Conservation (phyloP, 2,113 vertebrate species). For the Channa maculata region DNA sequence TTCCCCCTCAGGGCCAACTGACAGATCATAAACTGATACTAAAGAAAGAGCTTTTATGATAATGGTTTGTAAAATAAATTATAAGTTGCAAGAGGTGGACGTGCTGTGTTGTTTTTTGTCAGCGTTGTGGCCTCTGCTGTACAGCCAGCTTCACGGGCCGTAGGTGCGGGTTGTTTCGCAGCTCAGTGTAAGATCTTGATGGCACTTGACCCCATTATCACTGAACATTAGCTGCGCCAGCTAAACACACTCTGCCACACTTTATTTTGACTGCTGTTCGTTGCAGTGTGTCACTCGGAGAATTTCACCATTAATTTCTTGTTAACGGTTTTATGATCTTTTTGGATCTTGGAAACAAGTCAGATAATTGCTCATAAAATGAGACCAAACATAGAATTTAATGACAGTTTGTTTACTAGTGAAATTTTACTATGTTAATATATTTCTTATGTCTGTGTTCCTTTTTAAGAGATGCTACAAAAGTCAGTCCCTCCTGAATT, state of each 20-base stretch:
- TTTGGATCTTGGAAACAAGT: background rate
- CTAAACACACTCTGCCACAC: constrained; percentile 5
- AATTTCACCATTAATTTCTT: constrained; percentile 21
- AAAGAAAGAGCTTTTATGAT: constrained; percentile 55
- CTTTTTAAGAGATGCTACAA: too few species aligned
- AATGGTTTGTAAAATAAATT: constrained; percentile 78
- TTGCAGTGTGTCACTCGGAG: constrained; percentile 16
- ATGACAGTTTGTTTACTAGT: too few species aligned
- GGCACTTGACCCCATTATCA: constrained; percentile 61
- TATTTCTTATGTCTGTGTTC: too few species aligned
- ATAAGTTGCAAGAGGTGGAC: constrained; percentile 62
- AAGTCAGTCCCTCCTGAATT: too few species aligned
- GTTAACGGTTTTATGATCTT: constrained; percentile 10
- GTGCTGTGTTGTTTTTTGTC: constrained; percentile 69
- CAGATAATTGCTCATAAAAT: too few species aligned
- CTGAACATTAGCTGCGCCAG: constrained; percentile 25
- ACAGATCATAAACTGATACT: constrained; percentile 75
- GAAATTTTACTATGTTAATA: too few species aligned
- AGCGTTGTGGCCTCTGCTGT: constrained; percentile 38
- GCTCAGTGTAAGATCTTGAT: constrained; percentile 20
- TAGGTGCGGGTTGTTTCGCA: constrained; percentile 71
- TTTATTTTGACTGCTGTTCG: constrained; percentile 16
- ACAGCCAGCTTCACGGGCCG: constrained; percentile 39
- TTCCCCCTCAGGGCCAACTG: constrained; percentile 24
- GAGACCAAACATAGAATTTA: too few species aligned